phyloP scores from a whole-genome alignment of 2,888 invertebrate genomes.

The Rhabditoides inermis region DNA sequence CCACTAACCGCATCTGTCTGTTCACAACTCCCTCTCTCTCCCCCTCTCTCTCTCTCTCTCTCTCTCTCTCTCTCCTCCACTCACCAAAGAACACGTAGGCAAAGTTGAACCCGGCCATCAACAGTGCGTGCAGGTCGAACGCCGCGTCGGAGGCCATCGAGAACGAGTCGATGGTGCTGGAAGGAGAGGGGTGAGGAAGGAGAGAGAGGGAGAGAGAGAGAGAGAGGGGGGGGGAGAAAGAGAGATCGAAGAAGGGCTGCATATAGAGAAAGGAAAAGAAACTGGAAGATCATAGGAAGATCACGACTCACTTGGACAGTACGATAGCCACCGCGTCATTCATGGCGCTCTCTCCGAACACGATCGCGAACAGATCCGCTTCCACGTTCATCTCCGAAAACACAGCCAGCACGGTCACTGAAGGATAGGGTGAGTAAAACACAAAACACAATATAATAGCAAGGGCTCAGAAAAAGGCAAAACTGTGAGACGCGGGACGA shows the following conservation, averaged over 20 bases:
- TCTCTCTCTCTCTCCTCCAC: too few relatives aligned
- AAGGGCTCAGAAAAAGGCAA: too few relatives aligned
- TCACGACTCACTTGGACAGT: slow-evolving; percentile 72
- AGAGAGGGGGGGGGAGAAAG: too few relatives aligned
- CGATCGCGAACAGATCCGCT: slow-evolving; percentile 90
- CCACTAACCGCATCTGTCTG: too few relatives aligned
- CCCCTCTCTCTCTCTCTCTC: too few relatives aligned
- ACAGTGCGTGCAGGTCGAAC: slow-evolving; percentile 78
- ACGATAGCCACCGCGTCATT: slow-evolving; percentile 98
- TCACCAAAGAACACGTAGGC: slow-evolving; percentile 73
- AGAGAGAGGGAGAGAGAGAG: not conserved
- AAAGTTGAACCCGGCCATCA: slow-evolving; percentile 80
- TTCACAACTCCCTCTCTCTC: too few relatives aligned
- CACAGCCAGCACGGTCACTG: slow-evolving; percentile 85
- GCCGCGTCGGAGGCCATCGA: slow-evolving; percentile 55
- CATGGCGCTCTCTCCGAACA: slow-evolving; percentile 94
- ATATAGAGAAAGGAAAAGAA: too few relatives aligned
- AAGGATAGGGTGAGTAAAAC: too few relatives aligned
- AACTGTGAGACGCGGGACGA: too few relatives aligned
- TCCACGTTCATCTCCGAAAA: slow-evolving; percentile 91
- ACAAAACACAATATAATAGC: too few relatives aligned
- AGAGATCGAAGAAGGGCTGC: too few relatives aligned
- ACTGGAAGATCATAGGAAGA: too few relatives aligned
- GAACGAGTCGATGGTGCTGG: slow-evolving; percentile 63
- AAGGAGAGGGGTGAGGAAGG: slow-evolving; percentile 2